Conservation (phyloP, 2,113 vertebrate species). For the Ceyx margarethae region DNA sequence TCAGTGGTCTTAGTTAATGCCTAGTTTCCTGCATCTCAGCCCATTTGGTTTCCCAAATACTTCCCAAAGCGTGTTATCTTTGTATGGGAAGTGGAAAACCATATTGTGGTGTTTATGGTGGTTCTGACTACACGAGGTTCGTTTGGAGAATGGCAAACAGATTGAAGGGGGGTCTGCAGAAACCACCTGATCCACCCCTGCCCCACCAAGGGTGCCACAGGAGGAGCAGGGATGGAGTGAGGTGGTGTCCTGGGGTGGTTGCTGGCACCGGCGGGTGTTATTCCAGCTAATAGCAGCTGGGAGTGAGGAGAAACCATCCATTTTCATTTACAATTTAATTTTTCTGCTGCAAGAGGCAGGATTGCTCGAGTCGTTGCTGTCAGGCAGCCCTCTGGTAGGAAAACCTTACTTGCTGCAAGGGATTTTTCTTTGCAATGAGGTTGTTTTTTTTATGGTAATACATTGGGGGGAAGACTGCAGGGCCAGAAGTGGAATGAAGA, state of each 20-base stretch:
- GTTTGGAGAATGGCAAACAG: background rate
- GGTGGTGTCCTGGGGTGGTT: background rate
- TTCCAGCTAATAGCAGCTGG: conserved; percentile 52
- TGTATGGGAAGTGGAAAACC: background rate
- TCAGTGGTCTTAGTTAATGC: conserved; percentile 1
- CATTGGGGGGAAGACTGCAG: background rate
- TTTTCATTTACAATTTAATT: conserved; percentile 51
- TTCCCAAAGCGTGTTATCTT: background rate
- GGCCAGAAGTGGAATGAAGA: background rate
- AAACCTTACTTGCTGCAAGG: background rate
- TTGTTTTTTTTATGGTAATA: background rate
- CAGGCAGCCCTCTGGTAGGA: conserved; percentile 35
- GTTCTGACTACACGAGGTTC: background rate
- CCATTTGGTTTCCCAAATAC: background rate
- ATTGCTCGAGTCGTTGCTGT: conserved; percentile 39
- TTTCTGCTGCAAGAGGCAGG: conserved; percentile 30
- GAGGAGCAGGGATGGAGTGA: background rate
- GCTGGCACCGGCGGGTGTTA: background rate
- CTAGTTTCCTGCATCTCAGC: background rate
- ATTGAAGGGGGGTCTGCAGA: background rate
- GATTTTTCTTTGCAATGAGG: background rate
- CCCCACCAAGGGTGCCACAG: background rate
- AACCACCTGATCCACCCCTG: background rate
- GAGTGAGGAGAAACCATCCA: conserved; percentile 43
- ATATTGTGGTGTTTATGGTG: background rate